phyloP scores from a whole-genome alignment of 2,113 vertebrate genomes.

The Caloenas nicobarica region DNA sequence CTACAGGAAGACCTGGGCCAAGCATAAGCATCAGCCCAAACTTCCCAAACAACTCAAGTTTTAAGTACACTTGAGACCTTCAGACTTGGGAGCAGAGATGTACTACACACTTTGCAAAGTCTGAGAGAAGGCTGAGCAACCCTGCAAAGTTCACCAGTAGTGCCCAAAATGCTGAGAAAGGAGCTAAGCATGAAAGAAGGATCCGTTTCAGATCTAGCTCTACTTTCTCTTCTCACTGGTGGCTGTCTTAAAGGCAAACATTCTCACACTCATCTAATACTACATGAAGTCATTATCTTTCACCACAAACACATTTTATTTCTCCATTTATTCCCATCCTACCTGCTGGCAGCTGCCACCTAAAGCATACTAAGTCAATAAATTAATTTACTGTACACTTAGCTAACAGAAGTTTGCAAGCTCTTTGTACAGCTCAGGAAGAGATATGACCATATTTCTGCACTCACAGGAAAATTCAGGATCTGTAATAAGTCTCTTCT shows the following conservation, averaged over 20 bases:
- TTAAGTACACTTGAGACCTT: not conserved
- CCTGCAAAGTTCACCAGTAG: not conserved
- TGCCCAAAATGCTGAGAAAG: not conserved
- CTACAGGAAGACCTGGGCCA: not conserved
- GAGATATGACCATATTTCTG: not conserved
- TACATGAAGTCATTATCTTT: not conserved
- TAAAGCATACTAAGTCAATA: constrained; percentile 5
- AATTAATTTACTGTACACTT: constrained; percentile 5
- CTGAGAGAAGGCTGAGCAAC: not conserved
- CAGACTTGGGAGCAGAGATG: not conserved
- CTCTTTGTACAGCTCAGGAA: constrained; percentile 13
- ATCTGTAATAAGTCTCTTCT: not conserved
- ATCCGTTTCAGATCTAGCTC: not conserved
- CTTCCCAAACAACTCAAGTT: not conserved
- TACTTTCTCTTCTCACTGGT: not conserved
- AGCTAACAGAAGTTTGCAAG: constrained; percentile 12
- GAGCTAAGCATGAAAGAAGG: not conserved
- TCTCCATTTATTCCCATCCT: not conserved
- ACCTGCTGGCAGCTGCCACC: not conserved
- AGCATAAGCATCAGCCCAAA: not conserved
- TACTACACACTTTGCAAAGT: not conserved
- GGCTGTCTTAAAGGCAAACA: not conserved
- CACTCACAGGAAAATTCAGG: constrained; percentile 27
- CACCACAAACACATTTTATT: not conserved
- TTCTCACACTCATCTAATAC: not conserved